Evolutionary conservation across 1,140 invertebrate species (phyloP).

Genomic region (Paralvinella palmiformis): DNA sequence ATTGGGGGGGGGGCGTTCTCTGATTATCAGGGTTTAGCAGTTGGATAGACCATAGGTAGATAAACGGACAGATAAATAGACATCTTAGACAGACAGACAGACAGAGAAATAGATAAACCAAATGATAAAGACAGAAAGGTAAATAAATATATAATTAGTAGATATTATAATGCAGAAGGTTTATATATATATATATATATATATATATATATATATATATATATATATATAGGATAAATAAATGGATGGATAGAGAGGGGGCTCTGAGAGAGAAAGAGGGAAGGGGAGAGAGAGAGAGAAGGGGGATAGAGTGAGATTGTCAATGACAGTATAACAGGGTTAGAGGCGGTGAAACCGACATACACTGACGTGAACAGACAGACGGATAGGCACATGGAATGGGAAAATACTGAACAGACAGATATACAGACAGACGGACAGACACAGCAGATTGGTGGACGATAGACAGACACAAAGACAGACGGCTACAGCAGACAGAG

Average conservation of each 20-base stretch:
- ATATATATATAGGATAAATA: background rate
- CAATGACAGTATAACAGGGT: constrained; percentile 6
- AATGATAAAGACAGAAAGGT: too few species aligned
- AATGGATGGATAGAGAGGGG: background rate
- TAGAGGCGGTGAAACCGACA: constrained; percentile 33
- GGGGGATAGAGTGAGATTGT: constrained; percentile 38
- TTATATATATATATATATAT: constrained; percentile 2
- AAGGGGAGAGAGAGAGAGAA: constrained; percentile 25
- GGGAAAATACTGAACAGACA: constrained; percentile 21
- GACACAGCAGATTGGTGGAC: constrained; percentile 24
- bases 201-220: constrained; percentile 7
- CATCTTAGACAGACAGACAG: too few species aligned
- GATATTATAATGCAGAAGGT: background rate
- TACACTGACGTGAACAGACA: constrained; percentile 33
- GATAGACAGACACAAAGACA: constrained; percentile 24
- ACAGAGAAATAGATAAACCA: too few species aligned
- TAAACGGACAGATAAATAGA: too few species aligned
- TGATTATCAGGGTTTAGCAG: too few species aligned
- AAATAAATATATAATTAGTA: too few species aligned
- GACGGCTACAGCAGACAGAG: constrained; percentile 9
- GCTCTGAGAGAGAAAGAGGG: constrained; percentile 11
- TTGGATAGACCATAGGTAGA: too few species aligned
- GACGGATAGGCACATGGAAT: constrained; percentile 23
- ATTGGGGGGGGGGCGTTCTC: too few species aligned
- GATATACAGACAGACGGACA: constrained; percentile 24